These are phyloP conservation scores for Halcyon badia DNA, from an alignment of 2,797 vertebrate genomes.

Conservation along the genomic window DNA sequence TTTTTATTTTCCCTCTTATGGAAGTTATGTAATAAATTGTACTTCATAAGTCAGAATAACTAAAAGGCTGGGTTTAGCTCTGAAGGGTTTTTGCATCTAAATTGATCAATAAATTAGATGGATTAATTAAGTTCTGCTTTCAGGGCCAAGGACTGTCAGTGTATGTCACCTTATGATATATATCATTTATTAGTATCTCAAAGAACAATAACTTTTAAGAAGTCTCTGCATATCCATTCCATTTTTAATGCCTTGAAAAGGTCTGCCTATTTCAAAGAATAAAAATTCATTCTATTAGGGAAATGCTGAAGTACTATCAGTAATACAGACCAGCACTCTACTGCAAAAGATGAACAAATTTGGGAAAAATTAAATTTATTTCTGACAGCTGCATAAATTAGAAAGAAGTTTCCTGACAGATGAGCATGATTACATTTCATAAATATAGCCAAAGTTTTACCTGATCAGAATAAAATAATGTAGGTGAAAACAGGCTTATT, in stretches of 20 bases:
- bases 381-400: neutral
- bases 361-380: neutral
- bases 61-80: conserved; percentile 58
- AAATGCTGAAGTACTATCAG: neutral
- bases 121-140: conserved; percentile 81
- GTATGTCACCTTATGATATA: neutral
- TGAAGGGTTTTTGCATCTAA: conserved; percentile 76
- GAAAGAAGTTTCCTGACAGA: neutral
- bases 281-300: neutral
- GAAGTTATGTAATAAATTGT: conserved; percentile 32
- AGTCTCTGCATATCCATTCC: neutral
- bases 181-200: conserved; percentile 18
- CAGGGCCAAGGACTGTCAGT: conserved; percentile 68
- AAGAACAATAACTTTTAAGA: neutral
- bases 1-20: neutral
- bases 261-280: neutral
- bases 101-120: conserved; percentile 82
- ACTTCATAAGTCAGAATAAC: conserved; percentile 27
- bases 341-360: neutral
- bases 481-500: neutral
- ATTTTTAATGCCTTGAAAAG: neutral
- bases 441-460: neutral
- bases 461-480: neutral
- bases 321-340: neutral
- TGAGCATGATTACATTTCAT: neutral